Conservation (phyloP, 1,140 invertebrate species). For the Trichoplusia ni region DNA sequence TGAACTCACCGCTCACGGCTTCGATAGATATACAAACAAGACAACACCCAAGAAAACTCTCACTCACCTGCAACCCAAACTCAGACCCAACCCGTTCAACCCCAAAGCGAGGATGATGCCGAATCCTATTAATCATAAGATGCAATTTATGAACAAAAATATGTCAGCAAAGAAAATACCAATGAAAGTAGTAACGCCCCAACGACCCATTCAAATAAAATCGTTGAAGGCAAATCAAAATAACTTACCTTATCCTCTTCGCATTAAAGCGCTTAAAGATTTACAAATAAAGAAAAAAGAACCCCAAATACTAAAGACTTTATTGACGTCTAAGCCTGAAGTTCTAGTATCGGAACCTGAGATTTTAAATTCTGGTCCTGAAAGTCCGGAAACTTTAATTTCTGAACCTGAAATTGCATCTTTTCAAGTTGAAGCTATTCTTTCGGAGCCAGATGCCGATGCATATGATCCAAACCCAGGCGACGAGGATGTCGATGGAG, state of each 20-base stretch:
- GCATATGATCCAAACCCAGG: conserved; percentile 54
- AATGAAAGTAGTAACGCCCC: conserved; percentile 49
- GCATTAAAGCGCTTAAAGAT: conserved; percentile 76
- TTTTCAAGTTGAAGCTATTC: conserved; percentile 78
- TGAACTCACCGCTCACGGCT: conserved; percentile 74
- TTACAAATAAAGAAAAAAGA: conserved; percentile 78
- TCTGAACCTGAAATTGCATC: conserved; percentile 78
- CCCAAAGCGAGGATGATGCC: conserved; percentile 75
- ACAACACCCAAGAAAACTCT: conserved; percentile 60
- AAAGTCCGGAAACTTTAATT: conserved; percentile 77
- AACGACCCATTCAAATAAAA: conserved; percentile 71
- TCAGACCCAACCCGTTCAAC: conserved; percentile 77
- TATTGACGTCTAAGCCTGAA: conserved; percentile 74
- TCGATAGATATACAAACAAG: conserved; percentile 81
- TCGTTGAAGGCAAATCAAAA: conserved; percentile 56
- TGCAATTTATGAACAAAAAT: conserved; percentile 65
- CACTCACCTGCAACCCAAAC: conserved; percentile 64
- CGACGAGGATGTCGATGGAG: conserved; percentile 59
- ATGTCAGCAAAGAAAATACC: conserved; percentile 60
- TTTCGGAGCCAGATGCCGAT: conserved; percentile 76
- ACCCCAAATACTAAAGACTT: conserved; percentile 78
- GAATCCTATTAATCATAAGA: conserved; percentile 73
- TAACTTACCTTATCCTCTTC: conserved; percentile 73
- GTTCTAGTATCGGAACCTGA: conserved; percentile 75
- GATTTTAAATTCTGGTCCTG: conserved; percentile 74